A percentile compares a stretch with the other conserved stretches of the same genome.
phyloP scores from a whole-genome alignment of 2,797 vertebrate genomes.

The Falco berigora region DNA sequence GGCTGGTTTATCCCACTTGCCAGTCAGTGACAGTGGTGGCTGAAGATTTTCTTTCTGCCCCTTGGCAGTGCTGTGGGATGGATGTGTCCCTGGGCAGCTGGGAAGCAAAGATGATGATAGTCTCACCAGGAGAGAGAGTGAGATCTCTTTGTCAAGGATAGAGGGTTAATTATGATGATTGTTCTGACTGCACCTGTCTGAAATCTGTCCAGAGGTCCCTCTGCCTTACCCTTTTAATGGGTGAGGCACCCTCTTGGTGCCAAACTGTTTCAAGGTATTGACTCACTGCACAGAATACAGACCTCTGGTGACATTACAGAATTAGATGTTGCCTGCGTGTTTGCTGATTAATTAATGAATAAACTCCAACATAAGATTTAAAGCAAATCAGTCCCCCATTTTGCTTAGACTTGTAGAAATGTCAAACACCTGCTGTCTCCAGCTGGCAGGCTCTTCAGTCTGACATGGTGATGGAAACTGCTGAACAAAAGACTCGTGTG shows the following conservation, averaged over 20 bases:
- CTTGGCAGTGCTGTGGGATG: neutral
- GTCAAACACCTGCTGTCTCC: neutral
- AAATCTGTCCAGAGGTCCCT: neutral
- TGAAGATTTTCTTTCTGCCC: neutral
- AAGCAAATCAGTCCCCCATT: neutral
- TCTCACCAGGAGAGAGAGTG: neutral
- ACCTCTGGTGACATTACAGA: neutral
- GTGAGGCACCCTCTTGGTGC: neutral
- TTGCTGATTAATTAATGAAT: neutral
- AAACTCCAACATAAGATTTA: neutral
- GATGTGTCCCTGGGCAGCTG: neutral
- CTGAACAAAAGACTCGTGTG: neutral
- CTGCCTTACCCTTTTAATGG: accelerated
- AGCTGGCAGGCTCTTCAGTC: neutral
- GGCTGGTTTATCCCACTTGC: neutral
- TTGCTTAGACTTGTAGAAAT: neutral
- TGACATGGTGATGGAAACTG: neutral
- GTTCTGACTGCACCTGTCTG: neutral
- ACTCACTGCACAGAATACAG: neutral
- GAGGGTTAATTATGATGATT: neutral
- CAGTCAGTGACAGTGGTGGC: accelerated
- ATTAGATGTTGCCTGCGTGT: accelerated
- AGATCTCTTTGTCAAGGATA: neutral
- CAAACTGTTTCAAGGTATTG: neutral
- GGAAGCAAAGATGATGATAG: neutral